Evolutionary conservation across 2,888 invertebrate genomes (phyloP), one percentile per base, ranked within the genome.

Genomic region (Nasonovia ribisnigri): DNA sequence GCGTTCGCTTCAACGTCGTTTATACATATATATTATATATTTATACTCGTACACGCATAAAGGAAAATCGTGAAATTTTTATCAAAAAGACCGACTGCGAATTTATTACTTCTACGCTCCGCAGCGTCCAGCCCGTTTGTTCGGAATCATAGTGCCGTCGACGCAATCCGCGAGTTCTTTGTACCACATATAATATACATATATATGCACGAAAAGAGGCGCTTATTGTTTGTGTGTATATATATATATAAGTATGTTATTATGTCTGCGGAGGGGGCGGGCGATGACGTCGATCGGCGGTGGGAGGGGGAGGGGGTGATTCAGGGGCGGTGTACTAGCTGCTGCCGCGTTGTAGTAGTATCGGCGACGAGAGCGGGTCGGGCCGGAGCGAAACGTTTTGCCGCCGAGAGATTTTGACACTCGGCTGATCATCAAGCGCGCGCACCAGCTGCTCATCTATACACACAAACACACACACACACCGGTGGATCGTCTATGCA

Each of bases 361-460:
- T 67, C 42, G 26, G 36, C 36, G 60, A 11, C 36, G 92, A 46
- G 77, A 46, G 77, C 77, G 77, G 13, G 48, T 48, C 46, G 48
- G n/a, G 16, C 51, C 42, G 16, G 60, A 42, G 90, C 54, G 93
- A 93, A 93, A 67, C 86, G 90, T 90, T 93, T 90, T 86, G 90
- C 93, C 93, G 43, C 86, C 57, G 90, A 84, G 90, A 93, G 77
- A 77, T 77, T 93, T 93, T 93, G 93, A 93, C 93, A 93, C 90
- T 86, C 93, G 93, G 57, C 89, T 90, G 93, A 93, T 93, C 93
- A 93, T 93, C 93, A 93, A 86, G 51, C 51, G 90, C 92, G 87
- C 86, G 86, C 92, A 92, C 93, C 93, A 93, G 93, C 93, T 93
- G 93, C 93, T 90, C 90, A 84, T 90, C 90, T 43, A 43, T 26